Base-by-base conservation (phyloP, 2,888 invertebrate genomes). In the Mayetiola destructor region DNA sequence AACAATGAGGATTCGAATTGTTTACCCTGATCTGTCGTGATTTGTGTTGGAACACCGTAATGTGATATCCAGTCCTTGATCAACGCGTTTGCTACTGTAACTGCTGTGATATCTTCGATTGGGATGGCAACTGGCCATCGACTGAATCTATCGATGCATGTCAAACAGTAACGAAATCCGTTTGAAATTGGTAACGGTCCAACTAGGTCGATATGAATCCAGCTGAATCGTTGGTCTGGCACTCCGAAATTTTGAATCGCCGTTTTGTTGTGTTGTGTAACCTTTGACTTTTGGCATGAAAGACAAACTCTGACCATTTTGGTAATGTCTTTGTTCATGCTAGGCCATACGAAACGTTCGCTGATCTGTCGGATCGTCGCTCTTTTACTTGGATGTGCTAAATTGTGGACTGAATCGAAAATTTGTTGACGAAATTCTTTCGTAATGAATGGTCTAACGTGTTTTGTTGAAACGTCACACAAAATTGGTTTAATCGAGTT, bases 141-240 rank as follows among this genome's bases (percentile, higher is more conserved):
- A 0, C 63, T 59, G 40, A 62, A 64, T 61, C 57, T 39, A 42
- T 62, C 61, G 20, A 62, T 59, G 14, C 63, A 62, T 0, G 71
- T 71, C 3, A 72, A 63, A 21, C 65, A 63, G 58, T 71, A 71
- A 3, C 61, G 59, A 56, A 59, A 65, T 10, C 64, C 67, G 5
- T 64, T 36, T 1, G 64, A 64, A 2, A 57, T 8, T 18, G 71
- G 68, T 10, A 73, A 59, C 0, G 72, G 72, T 2, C 71, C 71
- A 1, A 75, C 65, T 6, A 75, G 61, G 61, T 75, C 71, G 2
- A 74, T 63, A 61, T 74, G 70, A 12, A 73, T 37, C 12, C 59
- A 59, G 16, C 57, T 56, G 52, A 61, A 60, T 30, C 61, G 18
- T 8, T 39, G 16, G 16, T n/a, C 27, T 16, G 54, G 54, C 9